These are phyloP conservation scores for Drosophila melanica DNA, from an alignment of 1,140 invertebrate genomes.

Conservation along the genomic window DNA sequence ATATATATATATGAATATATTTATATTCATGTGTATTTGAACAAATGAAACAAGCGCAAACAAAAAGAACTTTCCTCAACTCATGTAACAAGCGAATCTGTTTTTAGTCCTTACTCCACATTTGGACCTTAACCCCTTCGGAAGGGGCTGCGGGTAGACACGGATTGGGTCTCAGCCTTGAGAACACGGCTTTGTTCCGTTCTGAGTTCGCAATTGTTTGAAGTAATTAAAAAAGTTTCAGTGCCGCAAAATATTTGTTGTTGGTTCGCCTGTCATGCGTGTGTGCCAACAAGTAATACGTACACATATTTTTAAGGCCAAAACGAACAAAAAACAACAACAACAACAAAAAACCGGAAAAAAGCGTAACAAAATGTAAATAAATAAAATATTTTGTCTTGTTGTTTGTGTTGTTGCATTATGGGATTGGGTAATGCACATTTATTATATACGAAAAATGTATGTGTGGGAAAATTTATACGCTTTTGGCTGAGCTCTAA, in stretches of 20 bases:
- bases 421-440: conserved; percentile 2
- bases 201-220: conserved; percentile 29
- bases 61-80: conserved; percentile 19
- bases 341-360: neutral
- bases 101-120: neutral
- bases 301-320: neutral
- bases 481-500: conserved; percentile 26
- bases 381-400: conserved; percentile 13
- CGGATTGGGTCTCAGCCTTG: conserved; percentile 5
- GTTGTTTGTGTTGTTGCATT: neutral
- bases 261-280: conserved; percentile 4
- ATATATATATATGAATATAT: neutral
- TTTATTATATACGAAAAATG: neutral
- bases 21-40: neutral
- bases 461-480: conserved; percentile 14
- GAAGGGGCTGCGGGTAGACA: neutral
- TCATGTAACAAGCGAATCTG: conserved; percentile 20
- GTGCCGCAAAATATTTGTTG: neutral
- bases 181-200: conserved; percentile 12
- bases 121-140: neutral
- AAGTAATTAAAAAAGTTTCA: conserved; percentile 52
- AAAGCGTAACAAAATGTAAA: conserved; percentile 9
- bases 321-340: neutral
- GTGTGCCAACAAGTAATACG: conserved; percentile 19
- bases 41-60: conserved; percentile 15